A percentile compares a stretch with the other conserved stretches of the same genome.
These are phyloP conservation scores for Camelus dromedarius DNA, from an alignment of 2,113 vertebrate species.

Conservation along the genomic window DNA sequence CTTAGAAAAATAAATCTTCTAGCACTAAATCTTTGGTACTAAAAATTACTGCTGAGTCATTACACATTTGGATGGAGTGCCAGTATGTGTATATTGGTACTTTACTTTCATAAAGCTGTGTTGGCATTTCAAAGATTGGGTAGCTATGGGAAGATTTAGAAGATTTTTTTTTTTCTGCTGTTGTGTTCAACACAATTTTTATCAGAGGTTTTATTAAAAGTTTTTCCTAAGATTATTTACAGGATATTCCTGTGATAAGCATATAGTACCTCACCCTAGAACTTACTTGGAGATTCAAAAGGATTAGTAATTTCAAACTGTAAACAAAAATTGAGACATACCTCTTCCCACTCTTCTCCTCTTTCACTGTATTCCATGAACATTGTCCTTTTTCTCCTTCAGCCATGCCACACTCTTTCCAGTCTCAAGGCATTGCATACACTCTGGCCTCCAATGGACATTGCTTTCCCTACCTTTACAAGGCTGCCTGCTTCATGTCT, in stretches of 20 bases:
- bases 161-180: background rate
- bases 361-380: background rate
- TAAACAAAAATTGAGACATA: background rate
- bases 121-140: background rate
- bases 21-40: no score
- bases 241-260: background rate
- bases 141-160: background rate
- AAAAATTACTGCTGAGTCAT: background rate
- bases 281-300: background rate
- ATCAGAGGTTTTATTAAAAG: background rate
- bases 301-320: background rate
- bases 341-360: background rate
- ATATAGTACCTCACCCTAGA: background rate
- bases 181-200: background rate
- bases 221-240: background rate
- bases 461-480: background rate
- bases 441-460: fast-evolving
- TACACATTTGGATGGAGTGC: background rate
- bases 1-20: background rate
- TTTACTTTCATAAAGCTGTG: background rate
- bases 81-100: background rate
- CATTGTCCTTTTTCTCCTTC: background rate
- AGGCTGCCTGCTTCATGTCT: background rate
- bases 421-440: background rate
- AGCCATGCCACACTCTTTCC: background rate